Conservation (phyloP, 2,888 invertebrate species). For the Chaetogeoica ovagalla region DNA sequence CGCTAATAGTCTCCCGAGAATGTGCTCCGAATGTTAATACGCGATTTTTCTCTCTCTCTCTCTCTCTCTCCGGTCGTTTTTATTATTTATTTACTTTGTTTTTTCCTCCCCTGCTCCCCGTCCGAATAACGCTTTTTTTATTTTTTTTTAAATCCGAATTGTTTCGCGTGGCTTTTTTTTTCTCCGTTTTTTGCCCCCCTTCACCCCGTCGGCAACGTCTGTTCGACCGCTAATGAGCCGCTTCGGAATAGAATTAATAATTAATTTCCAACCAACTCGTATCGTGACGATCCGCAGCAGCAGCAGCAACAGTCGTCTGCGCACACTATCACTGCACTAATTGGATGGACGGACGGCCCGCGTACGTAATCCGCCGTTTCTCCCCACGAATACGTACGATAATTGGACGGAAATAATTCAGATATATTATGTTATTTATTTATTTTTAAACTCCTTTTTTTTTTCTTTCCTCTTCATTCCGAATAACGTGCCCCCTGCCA, state of each 20-base stretch:
- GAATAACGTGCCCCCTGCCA: not conserved
- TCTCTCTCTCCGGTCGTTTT: conserved; percentile 5
- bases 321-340: conserved; percentile 36
- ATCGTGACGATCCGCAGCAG: conserved; percentile 10
- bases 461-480: not conserved
- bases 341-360: too few species aligned
- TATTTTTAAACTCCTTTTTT: not conserved
- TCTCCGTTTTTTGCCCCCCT: not conserved
- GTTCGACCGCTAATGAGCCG: conserved; percentile 43
- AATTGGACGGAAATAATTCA: conserved; percentile 48
- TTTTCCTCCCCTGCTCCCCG: too few species aligned
- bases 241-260: conserved; percentile 44
- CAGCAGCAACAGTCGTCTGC: too few species aligned
- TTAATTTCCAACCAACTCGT: conserved; percentile 31
- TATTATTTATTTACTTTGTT: conserved; percentile 29
- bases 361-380: conserved; percentile 1
- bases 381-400: not conserved
- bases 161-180: not conserved
- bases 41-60: not conserved
- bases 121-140: not conserved
- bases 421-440: conserved; percentile 18
- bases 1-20: conserved; percentile 47
- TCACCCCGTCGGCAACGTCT: not conserved
- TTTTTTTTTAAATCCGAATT: conserved; percentile 1
- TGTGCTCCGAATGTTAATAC: conserved; percentile 50